Evolutionary conservation across 1,140 invertebrate species (phyloP).

Genomic region (Brachionus sp.): DNA sequence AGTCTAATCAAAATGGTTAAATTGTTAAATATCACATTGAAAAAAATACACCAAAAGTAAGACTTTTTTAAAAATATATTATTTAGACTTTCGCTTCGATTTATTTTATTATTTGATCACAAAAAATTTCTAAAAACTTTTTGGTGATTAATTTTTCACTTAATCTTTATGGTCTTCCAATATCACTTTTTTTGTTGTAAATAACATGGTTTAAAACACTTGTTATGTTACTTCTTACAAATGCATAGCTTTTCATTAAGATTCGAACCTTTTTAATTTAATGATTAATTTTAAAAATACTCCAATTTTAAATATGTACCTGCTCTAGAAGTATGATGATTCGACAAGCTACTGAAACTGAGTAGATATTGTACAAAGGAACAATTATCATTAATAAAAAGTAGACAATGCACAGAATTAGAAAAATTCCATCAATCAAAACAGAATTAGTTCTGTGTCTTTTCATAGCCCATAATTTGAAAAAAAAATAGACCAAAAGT

Average conservation of each 20-base stretch:
- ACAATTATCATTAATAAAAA: not conserved
- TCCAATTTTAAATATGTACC: conserved; percentile 53
- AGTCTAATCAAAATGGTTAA: too few species aligned
- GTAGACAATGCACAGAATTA: not conserved
- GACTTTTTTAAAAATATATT: too few species aligned
- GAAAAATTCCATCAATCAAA: conserved; percentile 18
- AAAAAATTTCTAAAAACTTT: too few species aligned
- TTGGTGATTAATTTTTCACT: too few species aligned
- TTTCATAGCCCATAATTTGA: conserved; percentile 61
- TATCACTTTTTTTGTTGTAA: not conserved
- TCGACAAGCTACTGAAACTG: not conserved
- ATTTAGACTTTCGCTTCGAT: too few species aligned
- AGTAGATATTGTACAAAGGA: conserved; percentile 49
- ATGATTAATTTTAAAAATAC: not conserved
- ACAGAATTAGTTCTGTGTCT: not conserved
- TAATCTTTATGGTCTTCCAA: too few species aligned
- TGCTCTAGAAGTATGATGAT: conserved; percentile 63
- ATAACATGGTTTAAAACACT: conserved; percentile 49
- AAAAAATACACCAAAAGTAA: too few species aligned
- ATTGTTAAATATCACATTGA: too few species aligned
- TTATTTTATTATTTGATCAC: too few species aligned
- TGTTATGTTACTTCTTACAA: conserved; percentile 68
- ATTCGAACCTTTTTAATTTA: conserved; percentile 67
- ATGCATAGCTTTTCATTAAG: conserved; percentile 80
- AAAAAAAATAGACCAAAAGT: conserved; percentile 61